Evolutionary conservation across 1,140 invertebrate genomes (phyloP), one percentile per base, ranked within the genome.

Genomic region (Pseudomyrmex dendroicus): DNA sequence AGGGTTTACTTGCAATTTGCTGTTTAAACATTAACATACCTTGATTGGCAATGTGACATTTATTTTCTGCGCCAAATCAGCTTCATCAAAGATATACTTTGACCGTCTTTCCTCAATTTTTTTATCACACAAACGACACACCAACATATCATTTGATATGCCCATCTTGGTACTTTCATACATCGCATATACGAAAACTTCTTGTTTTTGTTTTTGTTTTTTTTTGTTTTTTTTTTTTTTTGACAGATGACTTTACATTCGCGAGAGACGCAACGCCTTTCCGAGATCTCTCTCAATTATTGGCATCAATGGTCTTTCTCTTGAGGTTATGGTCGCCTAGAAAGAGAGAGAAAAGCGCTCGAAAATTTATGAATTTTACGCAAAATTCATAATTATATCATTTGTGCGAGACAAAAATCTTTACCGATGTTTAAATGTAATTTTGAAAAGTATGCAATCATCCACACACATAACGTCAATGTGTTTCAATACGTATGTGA

Each of bases 1-100:
- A 52, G 13, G 13, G 12, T 2, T 25, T 52, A 13, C 10, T 13
- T 52, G 50, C 13, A 52, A 52, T 7, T 12, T 52, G 50, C 50
- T 52, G 50, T 52, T 52, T 13, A 52, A 52, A 52, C 17, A 67
- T 86, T 59, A 67, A 73, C 76, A 13, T 89, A 89, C 88, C 50
- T 63, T 78, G 44, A 84, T 86, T 62, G 84, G 82, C 67, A 90
- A 83, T 46, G 63, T 84, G 52, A 86, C 82, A 73, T 83, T 84
- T 83, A 90, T 89, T 73, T 83, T 89, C 46, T 84, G 72, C 20
- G 57, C 59, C 46, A 90, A 78, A 68, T 90, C 63, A 57, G 52
- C 50, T 61, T 72, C 62, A 54, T 83, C 82, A 70, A 87, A 86
- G 2, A 90, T 90, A 77, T 68, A 10, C 61, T 83, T 73, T 25